Evolutionary conservation across 2,113 vertebrate species (phyloP).

Genomic region (Apistogramma diplotaenia): DNA sequence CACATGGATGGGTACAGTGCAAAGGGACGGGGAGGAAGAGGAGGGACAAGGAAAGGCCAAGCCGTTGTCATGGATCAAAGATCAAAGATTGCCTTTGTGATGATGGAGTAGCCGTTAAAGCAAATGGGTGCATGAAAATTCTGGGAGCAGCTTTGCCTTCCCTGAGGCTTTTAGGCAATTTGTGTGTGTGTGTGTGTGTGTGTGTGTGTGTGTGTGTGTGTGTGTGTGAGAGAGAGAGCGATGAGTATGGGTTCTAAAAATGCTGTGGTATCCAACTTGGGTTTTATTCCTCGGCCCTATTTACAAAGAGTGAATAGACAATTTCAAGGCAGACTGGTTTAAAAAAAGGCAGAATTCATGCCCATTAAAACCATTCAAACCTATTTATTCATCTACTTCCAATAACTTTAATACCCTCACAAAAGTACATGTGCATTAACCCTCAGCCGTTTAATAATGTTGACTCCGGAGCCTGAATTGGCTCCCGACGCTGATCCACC

Average conservation of each 20-base stretch:
- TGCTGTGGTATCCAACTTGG: not conserved
- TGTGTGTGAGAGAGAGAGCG: not conserved
- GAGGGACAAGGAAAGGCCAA: slow-evolving; percentile 38
- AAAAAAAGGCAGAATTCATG: not conserved
- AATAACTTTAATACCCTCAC: not conserved
- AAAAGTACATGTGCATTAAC: not conserved
- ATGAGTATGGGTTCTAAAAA: not conserved
- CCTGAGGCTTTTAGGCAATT: slow-evolving; percentile 22
- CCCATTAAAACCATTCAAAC: not conserved
- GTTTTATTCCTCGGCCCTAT: slow-evolving; percentile 10
- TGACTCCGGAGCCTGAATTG: slow-evolving; percentile 22
- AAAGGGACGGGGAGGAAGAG: slow-evolving; percentile 8
- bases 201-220: not conserved
- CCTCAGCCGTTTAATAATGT: slow-evolving; percentile 24
- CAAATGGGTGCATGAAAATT: slow-evolving; percentile 52
- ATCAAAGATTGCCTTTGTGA: slow-evolving; percentile 53
- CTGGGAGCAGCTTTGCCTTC: slow-evolving; percentile 24
- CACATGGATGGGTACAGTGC: slow-evolving; percentile 25
- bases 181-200: not conserved
- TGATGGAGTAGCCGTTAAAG: slow-evolving; percentile 44
- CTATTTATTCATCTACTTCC: not conserved
- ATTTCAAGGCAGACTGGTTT: slow-evolving; percentile 4
- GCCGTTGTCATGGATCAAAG: slow-evolving; percentile 64
- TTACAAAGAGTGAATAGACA: not conserved
- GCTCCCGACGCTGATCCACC: slow-evolving; percentile 43